Evolutionary conservation across 2,888 invertebrate genomes (phyloP), one percentile per base, ranked within the genome.

Genomic region (Oligia strigilis): DNA sequence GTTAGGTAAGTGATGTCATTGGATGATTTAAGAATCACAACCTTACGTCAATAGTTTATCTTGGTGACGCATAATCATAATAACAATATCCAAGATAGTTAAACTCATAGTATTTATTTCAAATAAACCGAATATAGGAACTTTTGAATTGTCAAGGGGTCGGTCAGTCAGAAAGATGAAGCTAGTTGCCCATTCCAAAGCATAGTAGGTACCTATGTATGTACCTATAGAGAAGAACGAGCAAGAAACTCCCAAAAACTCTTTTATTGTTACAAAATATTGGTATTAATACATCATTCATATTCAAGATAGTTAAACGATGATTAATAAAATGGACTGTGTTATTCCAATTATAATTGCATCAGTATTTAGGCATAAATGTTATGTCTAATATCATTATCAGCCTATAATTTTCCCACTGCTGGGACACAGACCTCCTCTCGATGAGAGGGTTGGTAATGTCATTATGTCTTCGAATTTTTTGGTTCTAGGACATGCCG

Each of bases 1-100:
- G 83, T 69, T 77, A 29, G 29, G 29, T 29, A 29, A 46, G 58
- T 71, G 72, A 70, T 69, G 67, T 86, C 62, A 58, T 72, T 40
- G 23, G 19, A 40, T 69, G 52, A n/a, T 72, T 62, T 65, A 40
- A 65, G 17, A 75, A 77, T 23, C 23, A 83, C 40, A 76, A 13
- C 19, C 46, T 64, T 11, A 36, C 23, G 14, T 77, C 43, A 64
- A 46, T 62, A 64, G 43, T 71, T 72, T 14, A 43, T 2, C 14
- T 65, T n/a, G 23, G 9, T 66, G 70, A 84, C 19, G 60, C 49
- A 52, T 40, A 36, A 1, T 43, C 9, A 46, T 46, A 46, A 46
- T 36, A 5, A 40, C 11, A 49, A 49, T 49, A 49, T 49, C 49
- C 49, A 49, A 49, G 49, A 13, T 49, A 13, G 11, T 49, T 46